phyloP scores from a whole-genome alignment of 2,797 vertebrate species.

The Semaprochilodus insignis region DNA sequence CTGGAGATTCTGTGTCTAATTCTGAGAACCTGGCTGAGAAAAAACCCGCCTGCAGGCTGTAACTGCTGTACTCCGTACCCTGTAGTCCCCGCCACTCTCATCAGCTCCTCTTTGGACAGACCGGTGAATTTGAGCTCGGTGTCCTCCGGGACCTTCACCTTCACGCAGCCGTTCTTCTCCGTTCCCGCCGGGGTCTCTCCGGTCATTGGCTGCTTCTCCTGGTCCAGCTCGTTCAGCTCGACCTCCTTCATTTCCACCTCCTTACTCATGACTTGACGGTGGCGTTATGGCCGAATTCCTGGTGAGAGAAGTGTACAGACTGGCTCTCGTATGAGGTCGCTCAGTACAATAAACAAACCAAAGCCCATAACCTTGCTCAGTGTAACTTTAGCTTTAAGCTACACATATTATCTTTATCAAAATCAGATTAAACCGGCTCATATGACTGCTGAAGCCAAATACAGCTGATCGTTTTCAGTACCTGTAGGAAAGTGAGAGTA shows the following conservation, averaged over 20 bases:
- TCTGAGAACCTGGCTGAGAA: too few species aligned
- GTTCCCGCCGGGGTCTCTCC: constrained; percentile 67
- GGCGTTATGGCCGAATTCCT: not conserved
- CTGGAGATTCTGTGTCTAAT: too few species aligned
- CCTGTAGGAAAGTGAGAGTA: not conserved
- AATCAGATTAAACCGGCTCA: too few species aligned
- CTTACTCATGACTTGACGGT: constrained; percentile 70
- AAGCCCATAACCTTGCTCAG: not conserved
- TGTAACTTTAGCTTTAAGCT: not conserved
- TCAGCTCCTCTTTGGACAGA: constrained; percentile 89
- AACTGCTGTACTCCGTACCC: constrained; percentile 64
- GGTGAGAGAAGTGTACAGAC: not conserved
- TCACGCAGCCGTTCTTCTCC: constrained; percentile 90
- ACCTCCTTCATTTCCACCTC: constrained; percentile 89
- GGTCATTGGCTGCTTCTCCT: constrained; percentile 89
- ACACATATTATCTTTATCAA: not conserved
- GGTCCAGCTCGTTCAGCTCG: constrained; percentile 88
- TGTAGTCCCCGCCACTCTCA: constrained; percentile 86
- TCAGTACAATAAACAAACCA: too few species aligned
- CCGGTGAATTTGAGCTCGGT: constrained; percentile 85
- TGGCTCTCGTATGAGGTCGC: too few species aligned
- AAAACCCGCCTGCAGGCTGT: too few species aligned
- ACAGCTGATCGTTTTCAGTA: too few species aligned
- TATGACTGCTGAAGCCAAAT: too few species aligned
- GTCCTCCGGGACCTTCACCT: constrained; percentile 84